A percentile compares a stretch with the other conserved stretches of the same genome.
Evolutionary conservation across 1,140 invertebrate genomes (phyloP).

Genomic region (Potamilus streckersoni): DNA sequence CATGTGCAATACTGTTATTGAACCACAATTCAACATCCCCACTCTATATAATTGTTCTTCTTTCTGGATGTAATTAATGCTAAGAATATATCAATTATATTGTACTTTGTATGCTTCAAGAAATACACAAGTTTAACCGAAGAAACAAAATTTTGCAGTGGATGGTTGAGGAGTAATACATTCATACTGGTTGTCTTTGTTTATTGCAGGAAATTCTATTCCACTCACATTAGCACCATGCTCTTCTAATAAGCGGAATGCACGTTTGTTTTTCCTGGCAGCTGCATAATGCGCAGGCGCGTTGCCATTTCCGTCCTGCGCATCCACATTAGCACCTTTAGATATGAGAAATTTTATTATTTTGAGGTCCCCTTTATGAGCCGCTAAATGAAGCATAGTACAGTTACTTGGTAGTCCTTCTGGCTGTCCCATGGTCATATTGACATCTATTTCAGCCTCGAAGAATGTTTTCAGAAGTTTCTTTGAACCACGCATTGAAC

Average conservation of each 20-base stretch:
- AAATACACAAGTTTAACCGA: neutral
- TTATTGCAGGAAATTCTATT: slow-evolving; percentile 12
- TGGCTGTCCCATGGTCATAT: slow-evolving; percentile 50
- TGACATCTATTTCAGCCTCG: slow-evolving; percentile 45
- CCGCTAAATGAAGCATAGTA: slow-evolving; percentile 46
- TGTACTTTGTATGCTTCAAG: too few relatives aligned
- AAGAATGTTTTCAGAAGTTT: slow-evolving; percentile 52
- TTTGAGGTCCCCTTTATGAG: slow-evolving; percentile 43
- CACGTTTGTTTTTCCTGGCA: slow-evolving; percentile 14
- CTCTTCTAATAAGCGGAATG: slow-evolving; percentile 34
- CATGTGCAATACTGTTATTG: too few relatives aligned
- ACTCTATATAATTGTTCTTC: too few relatives aligned
- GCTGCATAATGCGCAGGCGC: slow-evolving; percentile 46
- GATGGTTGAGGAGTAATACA: slow-evolving; percentile 36
- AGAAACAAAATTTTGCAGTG: slow-evolving; percentile 40
- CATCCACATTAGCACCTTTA: slow-evolving; percentile 40
- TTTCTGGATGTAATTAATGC: too few relatives aligned
- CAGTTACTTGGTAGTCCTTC: slow-evolving; percentile 46
- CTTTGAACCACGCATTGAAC: slow-evolving; percentile 45
- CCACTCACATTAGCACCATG: slow-evolving; percentile 33
- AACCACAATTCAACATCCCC: too few relatives aligned
- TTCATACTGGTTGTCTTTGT: slow-evolving; percentile 11
- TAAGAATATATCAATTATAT: too few relatives aligned
- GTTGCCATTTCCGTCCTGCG: slow-evolving; percentile 38
- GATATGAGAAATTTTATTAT: slow-evolving; percentile 44